A percentile compares a stretch with the other conserved stretches of the same genome.
These are phyloP conservation scores for Enteromius trimaculatus DNA, from an alignment of 2,797 vertebrate species.

Conservation along the genomic window DNA sequence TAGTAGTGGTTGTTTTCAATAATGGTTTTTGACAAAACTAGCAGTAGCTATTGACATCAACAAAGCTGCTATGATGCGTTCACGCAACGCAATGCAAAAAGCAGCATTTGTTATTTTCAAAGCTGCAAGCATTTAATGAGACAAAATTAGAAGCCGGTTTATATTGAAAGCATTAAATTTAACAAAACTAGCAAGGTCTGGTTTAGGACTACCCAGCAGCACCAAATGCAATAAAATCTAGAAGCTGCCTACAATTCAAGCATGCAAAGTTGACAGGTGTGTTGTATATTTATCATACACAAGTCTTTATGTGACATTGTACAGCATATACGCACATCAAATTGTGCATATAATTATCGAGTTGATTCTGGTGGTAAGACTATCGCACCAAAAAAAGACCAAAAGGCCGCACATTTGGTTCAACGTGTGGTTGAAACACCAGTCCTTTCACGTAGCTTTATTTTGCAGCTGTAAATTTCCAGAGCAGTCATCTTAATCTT, in stretches of 20 bases:
- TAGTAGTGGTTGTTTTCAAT: too few species aligned
- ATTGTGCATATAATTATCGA: background rate
- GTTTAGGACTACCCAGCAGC: background rate
- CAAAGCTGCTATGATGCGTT: background rate
- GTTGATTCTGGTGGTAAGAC: background rate
- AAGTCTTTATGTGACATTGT: background rate
- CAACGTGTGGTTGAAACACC: background rate
- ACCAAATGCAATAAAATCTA: background rate
- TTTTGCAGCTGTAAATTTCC: conserved; percentile 17
- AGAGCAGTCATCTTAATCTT: conserved; percentile 40
- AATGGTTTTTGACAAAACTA: background rate
- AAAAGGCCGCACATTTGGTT: background rate
- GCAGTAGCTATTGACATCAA: background rate
- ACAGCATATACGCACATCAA: background rate
- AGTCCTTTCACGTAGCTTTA: background rate
- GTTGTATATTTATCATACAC: background rate
- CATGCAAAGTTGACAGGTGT: background rate
- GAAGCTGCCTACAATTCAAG: background rate
- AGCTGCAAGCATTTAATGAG: background rate
- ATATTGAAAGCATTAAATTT: background rate
- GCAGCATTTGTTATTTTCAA: background rate
- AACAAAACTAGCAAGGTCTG: background rate
- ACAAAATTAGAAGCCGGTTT: background rate
- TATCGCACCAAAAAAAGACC: background rate
- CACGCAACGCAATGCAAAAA: background rate